Evolutionary conservation across 2,888 invertebrate genomes (phyloP).

Genomic region (Hemicrepidius hirtus): DNA sequence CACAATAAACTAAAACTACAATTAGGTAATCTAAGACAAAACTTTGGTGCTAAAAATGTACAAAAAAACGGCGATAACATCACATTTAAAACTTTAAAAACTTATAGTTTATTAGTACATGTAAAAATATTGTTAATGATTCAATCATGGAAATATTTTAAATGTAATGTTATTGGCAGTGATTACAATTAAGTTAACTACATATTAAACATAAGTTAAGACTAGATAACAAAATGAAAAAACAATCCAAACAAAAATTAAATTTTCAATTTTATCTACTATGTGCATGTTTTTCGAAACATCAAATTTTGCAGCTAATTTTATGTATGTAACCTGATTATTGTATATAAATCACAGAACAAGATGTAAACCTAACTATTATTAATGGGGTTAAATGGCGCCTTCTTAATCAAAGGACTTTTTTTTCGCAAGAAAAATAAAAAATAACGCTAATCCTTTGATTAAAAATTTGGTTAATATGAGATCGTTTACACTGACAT

Average conservation of each 20-base stretch:
- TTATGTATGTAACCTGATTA: constrained; percentile 14
- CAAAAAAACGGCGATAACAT: constrained; percentile 11
- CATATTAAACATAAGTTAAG: constrained; percentile 46
- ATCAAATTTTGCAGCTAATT: constrained; percentile 2
- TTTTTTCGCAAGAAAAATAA: background rate
- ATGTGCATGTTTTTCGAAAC: background rate
- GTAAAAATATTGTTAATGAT: background rate
- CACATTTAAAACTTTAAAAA: constrained; percentile 32
- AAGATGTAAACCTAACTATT: constrained; percentile 14
- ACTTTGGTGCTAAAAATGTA: constrained; percentile 15
- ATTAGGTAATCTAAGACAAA: constrained; percentile 1
- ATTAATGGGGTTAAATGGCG: constrained; percentile 22
- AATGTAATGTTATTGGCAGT: constrained; percentile 29
- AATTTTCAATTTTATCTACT: constrained; percentile 10
- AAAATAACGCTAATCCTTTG: constrained; percentile 10
- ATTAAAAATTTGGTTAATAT: constrained; percentile 20
- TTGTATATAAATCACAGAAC: constrained; percentile 28
- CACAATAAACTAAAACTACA: no score
- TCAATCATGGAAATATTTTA: constrained; percentile 1
- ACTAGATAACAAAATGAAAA: constrained; percentile 53
- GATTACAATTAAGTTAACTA: constrained; percentile 35
- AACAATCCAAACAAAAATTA: constrained; percentile 38
- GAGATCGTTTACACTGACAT: constrained; percentile 33
- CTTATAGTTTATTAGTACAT: constrained; percentile 1
- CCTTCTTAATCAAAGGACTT: constrained; percentile 22